Percentiles rank a stretch among this genome's conserved stretches.
phyloP scores from a whole-genome alignment of 2,888 invertebrate genomes.

The Eulithis prunata region DNA sequence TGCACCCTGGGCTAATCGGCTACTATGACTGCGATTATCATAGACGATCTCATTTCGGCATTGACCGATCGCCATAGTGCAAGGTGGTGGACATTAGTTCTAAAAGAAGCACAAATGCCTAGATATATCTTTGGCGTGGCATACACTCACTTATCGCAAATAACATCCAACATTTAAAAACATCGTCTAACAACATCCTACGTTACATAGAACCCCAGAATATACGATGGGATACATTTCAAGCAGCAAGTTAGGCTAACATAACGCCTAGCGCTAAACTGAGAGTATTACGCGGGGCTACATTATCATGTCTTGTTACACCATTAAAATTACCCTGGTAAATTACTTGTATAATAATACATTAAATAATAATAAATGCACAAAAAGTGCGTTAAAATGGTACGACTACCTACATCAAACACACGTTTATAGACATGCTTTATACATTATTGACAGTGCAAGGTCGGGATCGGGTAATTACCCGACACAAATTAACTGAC shows the following conservation, averaged over 20 bases:
- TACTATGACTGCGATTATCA: not conserved
- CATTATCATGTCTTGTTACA: slow-evolving; percentile 29
- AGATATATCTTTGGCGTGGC: slow-evolving; percentile 26
- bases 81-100: not conserved
- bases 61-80: slow-evolving; percentile 8
- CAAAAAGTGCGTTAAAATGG: slow-evolving; percentile 67
- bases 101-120: slow-evolving; percentile 19
- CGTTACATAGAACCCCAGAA: slow-evolving; percentile 16
- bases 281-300: slow-evolving; percentile 33
- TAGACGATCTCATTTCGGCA: not conserved
- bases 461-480: slow-evolving; percentile 45
- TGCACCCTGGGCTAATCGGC: not conserved
- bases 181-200: slow-evolving; percentile 28
- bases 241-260: slow-evolving; percentile 13
- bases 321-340: slow-evolving; percentile 74
- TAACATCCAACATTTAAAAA: slow-evolving; percentile 31
- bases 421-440: slow-evolving; percentile 20
- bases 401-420: slow-evolving; percentile 33
- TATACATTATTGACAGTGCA: slow-evolving; percentile 35
- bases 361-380: slow-evolving; percentile 69
- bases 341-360: slow-evolving; percentile 65
- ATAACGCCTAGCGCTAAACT: slow-evolving; percentile 32
- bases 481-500: slow-evolving; percentile 13
- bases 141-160: slow-evolving; percentile 27
- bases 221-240: slow-evolving; percentile 9